Evolutionary conservation across 2,888 invertebrate genomes (phyloP).

Genomic region (Onchidella celtica): DNA sequence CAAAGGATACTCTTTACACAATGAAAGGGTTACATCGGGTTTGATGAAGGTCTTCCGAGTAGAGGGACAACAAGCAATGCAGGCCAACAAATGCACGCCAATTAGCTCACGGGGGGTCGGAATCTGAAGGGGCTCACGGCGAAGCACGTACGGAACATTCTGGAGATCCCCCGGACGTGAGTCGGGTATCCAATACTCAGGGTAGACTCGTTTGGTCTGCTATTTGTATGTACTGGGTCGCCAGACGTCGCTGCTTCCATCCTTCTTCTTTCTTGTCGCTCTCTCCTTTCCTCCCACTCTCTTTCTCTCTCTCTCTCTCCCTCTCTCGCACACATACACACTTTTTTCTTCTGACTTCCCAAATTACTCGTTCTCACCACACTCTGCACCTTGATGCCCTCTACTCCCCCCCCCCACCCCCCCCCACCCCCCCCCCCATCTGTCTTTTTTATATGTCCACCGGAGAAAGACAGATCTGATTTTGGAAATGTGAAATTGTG

Average conservation of each 20-base stretch:
- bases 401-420: no score
- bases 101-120: slow-evolving; percentile 27
- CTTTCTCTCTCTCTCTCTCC: background rate
- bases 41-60: slow-evolving; percentile 32
- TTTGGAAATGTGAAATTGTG: no score
- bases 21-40: no score
- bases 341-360: background rate
- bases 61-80: slow-evolving; percentile 32
- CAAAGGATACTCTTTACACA: no score
- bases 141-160: slow-evolving; percentile 27
- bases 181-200: slow-evolving; percentile 17
- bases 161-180: slow-evolving; percentile 33
- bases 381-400: no score
- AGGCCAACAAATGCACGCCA: slow-evolving; percentile 32
- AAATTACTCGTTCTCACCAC: no score
- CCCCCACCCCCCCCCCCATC: no score
- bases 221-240: no score
- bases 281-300: background rate
- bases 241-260: no score
- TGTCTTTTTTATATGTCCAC: no score
- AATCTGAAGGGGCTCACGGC: slow-evolving; percentile 8
- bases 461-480: no score
- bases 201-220: no score
- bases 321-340: background rate
- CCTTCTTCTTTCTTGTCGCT: background rate